These are phyloP conservation scores for Drosophila testacea DNA, from an alignment of 2,888 invertebrate species.

Conservation along the genomic window DNA sequence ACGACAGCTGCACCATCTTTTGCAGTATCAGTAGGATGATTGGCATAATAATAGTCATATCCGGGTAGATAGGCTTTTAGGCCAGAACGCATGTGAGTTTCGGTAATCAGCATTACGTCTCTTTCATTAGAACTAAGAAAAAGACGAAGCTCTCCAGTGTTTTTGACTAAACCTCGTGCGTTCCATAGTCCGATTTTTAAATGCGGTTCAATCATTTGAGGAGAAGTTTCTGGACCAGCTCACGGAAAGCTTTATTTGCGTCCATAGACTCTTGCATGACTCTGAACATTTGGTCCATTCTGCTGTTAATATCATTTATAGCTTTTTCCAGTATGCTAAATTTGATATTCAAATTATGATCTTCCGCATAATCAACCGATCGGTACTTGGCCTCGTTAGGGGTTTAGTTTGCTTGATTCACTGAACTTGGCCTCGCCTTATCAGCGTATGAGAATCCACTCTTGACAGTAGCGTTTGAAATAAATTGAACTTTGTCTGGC, in stretches of 20 bases:
- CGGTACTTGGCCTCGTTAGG: too few species aligned
- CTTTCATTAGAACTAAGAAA: conserved; percentile 14
- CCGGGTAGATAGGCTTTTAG: conserved; percentile 5
- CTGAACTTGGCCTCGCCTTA: too few species aligned
- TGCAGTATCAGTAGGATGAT: too few species aligned
- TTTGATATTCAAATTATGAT: conserved; percentile 7
- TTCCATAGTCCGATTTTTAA: conserved; percentile 36
- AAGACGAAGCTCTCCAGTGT: conserved; percentile 4
- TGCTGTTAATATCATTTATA: not conserved
- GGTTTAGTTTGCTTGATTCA: too few species aligned
- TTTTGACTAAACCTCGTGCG: conserved; percentile 8
- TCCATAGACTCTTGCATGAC: conserved; percentile 17
- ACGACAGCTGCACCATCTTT: too few species aligned
- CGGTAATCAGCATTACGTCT: conserved; percentile 11
- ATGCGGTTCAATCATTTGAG: conserved; percentile 9
- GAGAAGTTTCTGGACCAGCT: conserved; percentile 8
- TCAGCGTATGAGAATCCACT: too few species aligned
- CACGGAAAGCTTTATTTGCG: conserved; percentile 10
- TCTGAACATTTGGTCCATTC: conserved; percentile 23
- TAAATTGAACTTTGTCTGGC: too few species aligned
- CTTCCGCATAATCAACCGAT: too few species aligned
- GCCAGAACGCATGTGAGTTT: conserved; percentile 16
- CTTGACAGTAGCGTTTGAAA: too few species aligned
- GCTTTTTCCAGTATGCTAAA: conserved; percentile 14
- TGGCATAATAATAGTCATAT: conserved; percentile 16